Conservation (phyloP, 2,113 vertebrate species). For the Scalopus aquaticus region DNA sequence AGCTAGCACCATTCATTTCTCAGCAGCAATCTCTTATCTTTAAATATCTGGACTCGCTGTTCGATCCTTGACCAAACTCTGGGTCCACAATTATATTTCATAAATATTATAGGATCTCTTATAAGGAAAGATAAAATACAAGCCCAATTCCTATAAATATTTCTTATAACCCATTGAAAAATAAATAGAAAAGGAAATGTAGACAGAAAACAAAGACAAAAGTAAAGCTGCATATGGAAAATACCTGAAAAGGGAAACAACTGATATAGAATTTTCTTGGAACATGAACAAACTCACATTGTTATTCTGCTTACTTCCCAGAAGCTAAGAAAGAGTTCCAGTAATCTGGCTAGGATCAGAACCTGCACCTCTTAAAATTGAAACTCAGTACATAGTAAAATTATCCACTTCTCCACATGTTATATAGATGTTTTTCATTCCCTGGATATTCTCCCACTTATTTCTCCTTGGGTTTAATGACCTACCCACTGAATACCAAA, state of each 20-base stretch:
- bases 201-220: background rate
- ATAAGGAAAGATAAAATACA: background rate
- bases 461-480: slow-evolving; percentile 59
- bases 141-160: background rate
- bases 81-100: background rate
- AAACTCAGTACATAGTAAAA: slow-evolving; percentile 31
- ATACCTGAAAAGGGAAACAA: background rate
- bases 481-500: slow-evolving; percentile 56
- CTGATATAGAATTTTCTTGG: background rate
- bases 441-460: slow-evolving; percentile 45
- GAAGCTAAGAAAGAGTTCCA: slow-evolving; percentile 23
- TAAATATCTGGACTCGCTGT: background rate
- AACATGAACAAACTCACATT: background rate
- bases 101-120: background rate
- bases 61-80: background rate
- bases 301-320: slow-evolving; percentile 27
- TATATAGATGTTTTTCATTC: slow-evolving; percentile 55
- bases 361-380: slow-evolving; percentile 38
- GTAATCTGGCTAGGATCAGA: background rate
- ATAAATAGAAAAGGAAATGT: background rate
- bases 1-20: background rate
- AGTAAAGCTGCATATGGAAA: background rate
- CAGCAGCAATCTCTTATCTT: background rate
- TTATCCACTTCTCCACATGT: background rate
- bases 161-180: background rate